Evolutionary conservation across 2,113 vertebrate genomes (phyloP).

Genomic region (Mirza zaza): DNA sequence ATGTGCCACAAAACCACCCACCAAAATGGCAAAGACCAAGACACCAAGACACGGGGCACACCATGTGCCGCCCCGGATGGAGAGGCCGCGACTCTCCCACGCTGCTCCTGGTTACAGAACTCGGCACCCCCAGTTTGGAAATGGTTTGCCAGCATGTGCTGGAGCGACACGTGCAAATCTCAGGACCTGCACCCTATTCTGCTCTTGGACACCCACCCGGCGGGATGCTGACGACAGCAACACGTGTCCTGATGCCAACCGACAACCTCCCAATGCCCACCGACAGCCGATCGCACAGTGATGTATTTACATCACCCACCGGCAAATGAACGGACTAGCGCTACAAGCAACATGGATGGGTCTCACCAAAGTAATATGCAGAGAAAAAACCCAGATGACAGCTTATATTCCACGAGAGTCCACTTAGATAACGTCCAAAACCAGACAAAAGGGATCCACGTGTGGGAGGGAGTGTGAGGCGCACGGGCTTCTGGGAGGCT

Average conservation of each 20-base stretch:
- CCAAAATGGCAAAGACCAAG: fast-evolving
- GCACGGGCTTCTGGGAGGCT: too few relatives aligned
- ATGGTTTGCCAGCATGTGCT: fast-evolving
- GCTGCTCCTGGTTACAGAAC: too few relatives aligned
- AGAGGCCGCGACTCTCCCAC: too few relatives aligned
- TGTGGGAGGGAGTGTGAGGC: background rate
- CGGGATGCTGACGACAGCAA: too few relatives aligned
- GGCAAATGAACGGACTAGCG: background rate
- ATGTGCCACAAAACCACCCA: background rate
- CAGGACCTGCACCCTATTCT: background rate
- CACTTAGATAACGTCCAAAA: background rate
- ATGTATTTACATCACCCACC: fast-evolving
- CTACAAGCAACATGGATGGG: too few relatives aligned
- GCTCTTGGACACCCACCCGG: fast-evolving
- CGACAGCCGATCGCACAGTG: fast-evolving
- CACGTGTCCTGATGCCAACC: too few relatives aligned
- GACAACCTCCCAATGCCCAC: background rate
- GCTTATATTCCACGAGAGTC: background rate
- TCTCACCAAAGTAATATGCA: background rate
- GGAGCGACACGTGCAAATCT: background rate
- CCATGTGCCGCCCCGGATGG: background rate
- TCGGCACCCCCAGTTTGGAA: background rate
- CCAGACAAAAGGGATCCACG: too few relatives aligned
- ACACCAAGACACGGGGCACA: too few relatives aligned
- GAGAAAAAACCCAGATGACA: background rate